A percentile compares a stretch with the other conserved stretches of the same genome.
phyloP scores from a whole-genome alignment of 2,888 invertebrate species.

The Drosophila buzzatii region DNA sequence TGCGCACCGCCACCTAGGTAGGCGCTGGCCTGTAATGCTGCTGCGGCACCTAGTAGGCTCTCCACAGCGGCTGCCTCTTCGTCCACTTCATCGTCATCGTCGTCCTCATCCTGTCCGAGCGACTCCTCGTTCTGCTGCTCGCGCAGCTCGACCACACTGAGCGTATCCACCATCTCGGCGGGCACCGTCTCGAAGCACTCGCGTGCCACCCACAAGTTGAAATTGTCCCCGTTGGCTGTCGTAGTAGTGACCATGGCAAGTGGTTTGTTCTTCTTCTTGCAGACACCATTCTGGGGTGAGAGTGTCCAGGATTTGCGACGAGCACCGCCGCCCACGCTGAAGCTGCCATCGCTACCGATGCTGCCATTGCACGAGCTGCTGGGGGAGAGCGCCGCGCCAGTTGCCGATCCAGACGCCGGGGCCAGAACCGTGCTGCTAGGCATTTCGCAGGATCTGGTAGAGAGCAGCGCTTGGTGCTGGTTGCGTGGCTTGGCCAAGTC shows the following conservation, averaged over 20 bases:
- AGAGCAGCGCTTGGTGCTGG: conserved; percentile 72
- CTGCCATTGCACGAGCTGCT: conserved; percentile 82
- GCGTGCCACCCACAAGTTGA: conserved; percentile 84
- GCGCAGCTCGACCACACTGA: conserved; percentile 67
- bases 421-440: conserved; percentile 42
- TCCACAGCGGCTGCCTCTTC: conserved; percentile 81
- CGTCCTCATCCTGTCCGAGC: conserved; percentile 31
- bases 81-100: conserved; percentile 62
- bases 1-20: conserved; percentile 19
- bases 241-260: conserved; percentile 84
- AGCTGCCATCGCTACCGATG: conserved; percentile 80
- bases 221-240: conserved; percentile 63
- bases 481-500: conserved; percentile 10
- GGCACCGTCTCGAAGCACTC: conserved; percentile 85
- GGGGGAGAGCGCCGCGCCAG: conserved; percentile 67
- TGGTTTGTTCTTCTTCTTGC: conserved; percentile 89
- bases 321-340: conserved; percentile 80
- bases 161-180: conserved; percentile 80
- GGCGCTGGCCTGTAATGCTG: conserved; percentile 76
- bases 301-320: conserved; percentile 82
- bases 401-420: conserved; percentile 6
- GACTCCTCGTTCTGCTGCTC: conserved; percentile 63
- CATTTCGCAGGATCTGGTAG: conserved; percentile 80
- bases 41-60: conserved; percentile 82
- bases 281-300: conserved; percentile 85